Conservation (phyloP, 2,888 invertebrate genomes). For the Asteroscopus sphinx region DNA sequence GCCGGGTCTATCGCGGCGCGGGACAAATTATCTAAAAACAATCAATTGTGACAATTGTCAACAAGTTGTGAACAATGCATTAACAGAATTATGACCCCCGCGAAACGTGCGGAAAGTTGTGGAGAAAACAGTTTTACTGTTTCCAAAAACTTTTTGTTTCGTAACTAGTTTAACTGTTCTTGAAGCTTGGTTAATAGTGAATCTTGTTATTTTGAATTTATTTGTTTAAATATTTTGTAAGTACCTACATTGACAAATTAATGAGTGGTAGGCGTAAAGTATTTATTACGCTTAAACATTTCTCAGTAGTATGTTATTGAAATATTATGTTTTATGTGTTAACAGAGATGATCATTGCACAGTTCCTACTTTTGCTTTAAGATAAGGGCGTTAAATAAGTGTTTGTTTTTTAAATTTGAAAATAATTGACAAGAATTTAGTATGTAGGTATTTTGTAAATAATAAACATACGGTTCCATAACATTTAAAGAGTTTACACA, state of each 20-base stretch:
- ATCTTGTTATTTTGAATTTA: not conserved
- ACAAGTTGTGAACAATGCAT: conserved; percentile 8
- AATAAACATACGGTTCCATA: too few relatives aligned
- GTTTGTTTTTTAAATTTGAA: not conserved
- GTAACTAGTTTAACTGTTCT: not conserved
- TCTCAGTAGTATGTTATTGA: too few relatives aligned
- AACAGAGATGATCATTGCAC: conserved; percentile 1
- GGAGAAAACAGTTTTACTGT: conserved; percentile 10
- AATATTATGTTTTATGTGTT: not conserved
- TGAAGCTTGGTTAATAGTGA: conserved; percentile 3
- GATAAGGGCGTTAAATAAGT: too few relatives aligned
- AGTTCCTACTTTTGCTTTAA: conserved; percentile 1
- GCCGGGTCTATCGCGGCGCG: conserved; percentile 19
- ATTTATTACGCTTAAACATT: too few relatives aligned
- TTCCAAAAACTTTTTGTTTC: conserved; percentile 8
- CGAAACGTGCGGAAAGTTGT: conserved; percentile 7
- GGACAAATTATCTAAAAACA: conserved; percentile 1
- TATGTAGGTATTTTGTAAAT: too few relatives aligned
- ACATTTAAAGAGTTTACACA: too few relatives aligned
- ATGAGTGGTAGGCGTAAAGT: conserved; percentile 10
- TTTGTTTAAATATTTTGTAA: not conserved
- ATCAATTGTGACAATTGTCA: conserved; percentile 1
- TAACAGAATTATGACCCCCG: not conserved
- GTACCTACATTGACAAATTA: not conserved
- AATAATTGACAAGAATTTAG: too few relatives aligned